These are phyloP conservation scores for Etheostoma spectabile DNA, from an alignment of 2,113 vertebrate species.

Conservation along the genomic window DNA sequence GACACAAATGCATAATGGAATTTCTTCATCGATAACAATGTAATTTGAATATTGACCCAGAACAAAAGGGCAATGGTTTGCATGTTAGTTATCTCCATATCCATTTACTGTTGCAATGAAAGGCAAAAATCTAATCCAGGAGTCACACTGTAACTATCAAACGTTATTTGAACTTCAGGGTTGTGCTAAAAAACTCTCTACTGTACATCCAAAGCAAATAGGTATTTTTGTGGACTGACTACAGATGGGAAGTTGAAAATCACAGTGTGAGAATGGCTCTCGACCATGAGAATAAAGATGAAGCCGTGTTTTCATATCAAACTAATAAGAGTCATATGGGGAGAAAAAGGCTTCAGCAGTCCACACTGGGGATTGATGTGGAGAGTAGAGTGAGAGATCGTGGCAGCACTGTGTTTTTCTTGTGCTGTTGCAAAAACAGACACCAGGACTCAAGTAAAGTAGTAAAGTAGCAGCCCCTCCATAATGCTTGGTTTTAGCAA, in stretches of 20 bases:
- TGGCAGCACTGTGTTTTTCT: conserved; percentile 65
- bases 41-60: conserved; percentile 35
- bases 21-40: conserved; percentile 31
- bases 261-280: conserved; percentile 52
- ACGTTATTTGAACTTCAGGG: conserved; percentile 40
- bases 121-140: conserved; percentile 60
- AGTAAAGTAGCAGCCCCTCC: conserved; percentile 65
- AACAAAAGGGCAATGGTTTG: conserved; percentile 19
- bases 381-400: conserved; percentile 63
- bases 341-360: conserved; percentile 56
- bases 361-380: conserved; percentile 66
- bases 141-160: conserved; percentile 50
- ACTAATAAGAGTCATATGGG: conserved; percentile 76
- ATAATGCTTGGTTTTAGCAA: conserved; percentile 55
- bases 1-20: conserved; percentile 53
- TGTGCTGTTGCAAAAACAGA: conserved; percentile 73
- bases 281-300: conserved; percentile 62
- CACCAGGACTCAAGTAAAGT: conserved; percentile 58
- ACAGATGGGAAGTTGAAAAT: conserved; percentile 50
- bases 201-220: conserved; percentile 68
- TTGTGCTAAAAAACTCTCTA: conserved; percentile 39
- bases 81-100: conserved; percentile 38
- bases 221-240: conserved; percentile 36
- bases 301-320: conserved; percentile 67
- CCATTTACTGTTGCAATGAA: conserved; percentile 49